Conservation (phyloP, 2,888 invertebrate species). For the Oscheius sp. region DNA sequence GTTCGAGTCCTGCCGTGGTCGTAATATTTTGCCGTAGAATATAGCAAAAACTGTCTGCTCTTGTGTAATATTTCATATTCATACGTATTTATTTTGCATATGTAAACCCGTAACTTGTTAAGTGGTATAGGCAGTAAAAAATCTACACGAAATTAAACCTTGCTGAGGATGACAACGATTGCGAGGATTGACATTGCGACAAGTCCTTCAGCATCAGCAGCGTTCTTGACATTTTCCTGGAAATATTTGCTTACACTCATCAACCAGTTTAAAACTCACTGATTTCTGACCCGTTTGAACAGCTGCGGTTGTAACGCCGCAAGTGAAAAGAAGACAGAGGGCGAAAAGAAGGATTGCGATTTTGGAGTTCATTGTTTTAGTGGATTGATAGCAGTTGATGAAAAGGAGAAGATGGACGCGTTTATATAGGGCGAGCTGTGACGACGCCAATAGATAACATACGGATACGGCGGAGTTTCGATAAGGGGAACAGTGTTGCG, state of each 20-base stretch:
- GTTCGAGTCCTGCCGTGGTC: slow-evolving; percentile 41
- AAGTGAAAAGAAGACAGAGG: background rate
- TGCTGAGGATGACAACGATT: slow-evolving; percentile 19
- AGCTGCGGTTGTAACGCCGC: background rate
- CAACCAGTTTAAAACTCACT: background rate
- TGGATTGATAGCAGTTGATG: background rate
- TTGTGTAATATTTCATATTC: no score
- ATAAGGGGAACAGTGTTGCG: no score
- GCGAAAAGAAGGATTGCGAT: background rate
- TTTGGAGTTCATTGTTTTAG: background rate
- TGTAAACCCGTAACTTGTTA: no score
- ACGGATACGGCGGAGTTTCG: no score
- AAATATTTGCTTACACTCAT: background rate
- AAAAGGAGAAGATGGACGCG: no score
- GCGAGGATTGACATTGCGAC: slow-evolving; percentile 5
- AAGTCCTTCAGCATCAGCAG: slow-evolving; percentile 16
- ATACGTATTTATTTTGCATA: no score
- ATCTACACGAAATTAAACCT: background rate
- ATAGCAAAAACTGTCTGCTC: no score
- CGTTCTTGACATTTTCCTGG: no score
- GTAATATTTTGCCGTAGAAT: slow-evolving; percentile 23
- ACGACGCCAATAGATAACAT: no score
- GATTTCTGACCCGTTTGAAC: background rate
- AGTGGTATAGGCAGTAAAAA: no score
- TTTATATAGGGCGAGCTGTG: no score